Evolutionary conservation across 2,113 vertebrate genomes (phyloP).

Genomic region (Pygoscelis antarcticus): DNA sequence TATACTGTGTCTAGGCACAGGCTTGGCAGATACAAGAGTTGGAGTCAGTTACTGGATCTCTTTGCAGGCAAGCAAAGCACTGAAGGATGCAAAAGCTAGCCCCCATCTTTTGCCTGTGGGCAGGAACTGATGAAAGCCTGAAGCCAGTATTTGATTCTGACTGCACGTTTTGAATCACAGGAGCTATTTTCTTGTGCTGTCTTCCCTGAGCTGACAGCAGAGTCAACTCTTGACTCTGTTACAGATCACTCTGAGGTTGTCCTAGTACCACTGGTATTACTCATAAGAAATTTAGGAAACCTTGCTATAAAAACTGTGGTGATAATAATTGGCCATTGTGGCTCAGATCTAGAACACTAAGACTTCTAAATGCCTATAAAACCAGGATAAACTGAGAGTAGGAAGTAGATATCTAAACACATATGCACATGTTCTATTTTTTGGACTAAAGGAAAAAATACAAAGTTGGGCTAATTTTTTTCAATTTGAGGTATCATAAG

Average conservation of each 20-base stretch:
- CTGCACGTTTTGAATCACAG: not conserved
- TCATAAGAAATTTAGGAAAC: not conserved
- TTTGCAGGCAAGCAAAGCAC: not conserved
- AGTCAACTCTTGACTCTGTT: not conserved
- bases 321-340: not conserved
- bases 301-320: not conserved
- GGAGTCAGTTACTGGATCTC: not conserved
- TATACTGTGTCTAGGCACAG: not conserved
- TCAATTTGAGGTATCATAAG: not conserved
- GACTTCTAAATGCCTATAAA: not conserved
- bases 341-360: not conserved
- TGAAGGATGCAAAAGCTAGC: not conserved
- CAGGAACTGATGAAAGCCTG: not conserved
- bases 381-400: not conserved
- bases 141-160: not conserved
- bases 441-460: not conserved
- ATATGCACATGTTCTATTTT: not conserved
- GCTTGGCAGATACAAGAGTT: not conserved
- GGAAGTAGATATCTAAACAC: not conserved
- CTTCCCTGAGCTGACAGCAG: not conserved
- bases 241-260: not conserved
- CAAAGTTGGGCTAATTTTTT: not conserved
- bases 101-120: not conserved
- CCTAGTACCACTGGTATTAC: not conserved
- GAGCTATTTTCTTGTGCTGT: not conserved